Evolutionary conservation across 2,888 invertebrate species (phyloP).

Genomic region (Lycophotia porphyrea): DNA sequence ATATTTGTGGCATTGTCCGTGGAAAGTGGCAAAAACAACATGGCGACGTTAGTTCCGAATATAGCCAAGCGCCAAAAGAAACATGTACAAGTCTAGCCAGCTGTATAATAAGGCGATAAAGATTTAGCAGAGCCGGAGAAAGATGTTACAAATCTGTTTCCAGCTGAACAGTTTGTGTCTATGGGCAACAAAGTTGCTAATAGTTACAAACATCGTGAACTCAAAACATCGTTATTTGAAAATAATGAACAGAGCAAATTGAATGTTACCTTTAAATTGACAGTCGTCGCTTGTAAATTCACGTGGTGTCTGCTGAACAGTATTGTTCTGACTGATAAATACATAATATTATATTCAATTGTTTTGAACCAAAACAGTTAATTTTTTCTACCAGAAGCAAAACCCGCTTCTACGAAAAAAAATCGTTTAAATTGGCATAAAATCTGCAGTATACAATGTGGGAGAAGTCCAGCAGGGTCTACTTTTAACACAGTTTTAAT

Average conservation of each 20-base stretch:
- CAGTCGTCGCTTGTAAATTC: background rate
- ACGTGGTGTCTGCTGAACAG: background rate
- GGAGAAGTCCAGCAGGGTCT: background rate
- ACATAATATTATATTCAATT: no score
- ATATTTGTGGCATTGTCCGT: background rate
- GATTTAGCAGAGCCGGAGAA: slow-evolving; percentile 14
- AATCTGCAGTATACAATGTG: background rate
- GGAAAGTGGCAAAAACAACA: background rate
- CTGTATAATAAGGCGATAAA: background rate
- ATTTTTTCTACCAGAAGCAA: background rate
- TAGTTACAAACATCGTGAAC: background rate
- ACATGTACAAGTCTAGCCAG: background rate
- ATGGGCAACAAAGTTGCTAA: slow-evolving; percentile 23
- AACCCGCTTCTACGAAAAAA: background rate
- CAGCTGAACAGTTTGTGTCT: background rate
- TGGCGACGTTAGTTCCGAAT: background rate
- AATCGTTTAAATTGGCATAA: background rate
- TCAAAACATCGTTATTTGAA: background rate
- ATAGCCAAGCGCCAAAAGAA: background rate
- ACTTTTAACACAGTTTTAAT: background rate
- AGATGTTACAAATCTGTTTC: slow-evolving; percentile 16
- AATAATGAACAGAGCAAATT: background rate
- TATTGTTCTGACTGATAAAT: background rate
- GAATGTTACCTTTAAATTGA: background rate
- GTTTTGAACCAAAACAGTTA: background rate